Evolutionary conservation across 2,113 vertebrate genomes (phyloP).

Genomic region (Hypomesus transpacificus): DNA sequence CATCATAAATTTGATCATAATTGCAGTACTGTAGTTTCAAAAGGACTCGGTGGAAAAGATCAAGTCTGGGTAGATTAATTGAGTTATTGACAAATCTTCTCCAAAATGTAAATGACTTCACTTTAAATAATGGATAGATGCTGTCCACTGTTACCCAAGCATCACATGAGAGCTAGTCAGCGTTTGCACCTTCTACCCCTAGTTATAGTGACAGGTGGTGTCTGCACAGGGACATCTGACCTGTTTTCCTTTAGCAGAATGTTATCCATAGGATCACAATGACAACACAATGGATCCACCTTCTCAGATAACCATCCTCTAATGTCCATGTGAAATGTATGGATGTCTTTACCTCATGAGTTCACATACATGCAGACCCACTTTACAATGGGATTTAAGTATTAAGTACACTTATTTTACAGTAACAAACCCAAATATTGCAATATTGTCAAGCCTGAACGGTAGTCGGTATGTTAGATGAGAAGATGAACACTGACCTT

Average conservation of each 20-base stretch:
- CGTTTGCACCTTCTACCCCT: constrained; percentile 23
- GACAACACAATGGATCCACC: not conserved
- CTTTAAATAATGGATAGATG: too few relatives aligned
- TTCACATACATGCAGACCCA: too few relatives aligned
- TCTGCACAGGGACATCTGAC: constrained; percentile 49
- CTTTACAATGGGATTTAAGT: too few relatives aligned
- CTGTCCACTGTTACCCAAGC: not conserved
- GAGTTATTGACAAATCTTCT: too few relatives aligned
- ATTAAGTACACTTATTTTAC: too few relatives aligned
- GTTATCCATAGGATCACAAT: constrained; percentile 27
- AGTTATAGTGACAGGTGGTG: constrained; percentile 49
- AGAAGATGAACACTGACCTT: constrained; percentile 86
- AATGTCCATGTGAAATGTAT: too few relatives aligned
- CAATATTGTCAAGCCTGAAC: constrained; percentile 64
- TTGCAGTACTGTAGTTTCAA: too few relatives aligned
- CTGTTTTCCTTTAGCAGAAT: constrained; percentile 51
- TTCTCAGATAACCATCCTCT: not conserved
- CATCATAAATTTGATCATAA: too few relatives aligned
- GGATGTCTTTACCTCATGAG: too few relatives aligned
- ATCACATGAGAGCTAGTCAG: not conserved
- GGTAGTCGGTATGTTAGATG: constrained; percentile 78
- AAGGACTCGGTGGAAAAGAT: too few relatives aligned
- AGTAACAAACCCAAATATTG: not conserved
- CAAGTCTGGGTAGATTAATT: too few relatives aligned
- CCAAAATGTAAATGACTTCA: too few relatives aligned